phyloP scores from a whole-genome alignment of 2,797 vertebrate genomes.

The Pantherophis alleghaniensis region DNA sequence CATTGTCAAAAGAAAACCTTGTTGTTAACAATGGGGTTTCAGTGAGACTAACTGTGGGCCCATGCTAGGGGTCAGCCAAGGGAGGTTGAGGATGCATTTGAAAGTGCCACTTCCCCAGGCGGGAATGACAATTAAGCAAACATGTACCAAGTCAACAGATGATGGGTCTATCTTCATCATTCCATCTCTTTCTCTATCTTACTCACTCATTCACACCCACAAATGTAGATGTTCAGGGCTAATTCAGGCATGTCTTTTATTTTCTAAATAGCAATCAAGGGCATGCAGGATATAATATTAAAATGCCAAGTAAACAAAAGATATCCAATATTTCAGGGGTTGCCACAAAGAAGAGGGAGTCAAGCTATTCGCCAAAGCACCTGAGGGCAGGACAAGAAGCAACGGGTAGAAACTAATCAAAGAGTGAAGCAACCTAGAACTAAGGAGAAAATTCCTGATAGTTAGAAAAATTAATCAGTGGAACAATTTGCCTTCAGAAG shows the following conservation, averaged over 20 bases:
- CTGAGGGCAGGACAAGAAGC: too few relatives aligned
- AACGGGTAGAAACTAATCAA: too few relatives aligned
- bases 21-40: conserved; percentile 35
- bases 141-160: background rate
- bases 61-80: background rate
- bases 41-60: background rate
- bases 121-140: background rate
- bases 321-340: background rate
- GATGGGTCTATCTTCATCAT: background rate
- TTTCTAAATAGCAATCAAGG: background rate
- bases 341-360: too few relatives aligned
- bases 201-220: background rate
- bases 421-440: too few relatives aligned
- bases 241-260: background rate
- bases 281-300: background rate
- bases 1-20: conserved; percentile 44
- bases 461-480: too few relatives aligned
- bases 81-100: background rate
- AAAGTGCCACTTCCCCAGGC: background rate
- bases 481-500: too few relatives aligned
- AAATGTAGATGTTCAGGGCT: background rate
- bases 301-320: background rate
- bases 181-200: background rate
- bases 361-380: too few relatives aligned
- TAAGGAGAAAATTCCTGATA: too few relatives aligned